Evolutionary conservation across 1,140 invertebrate genomes (phyloP), one percentile per base, ranked within the genome.

Genomic region (Sinonovacula constricta): DNA sequence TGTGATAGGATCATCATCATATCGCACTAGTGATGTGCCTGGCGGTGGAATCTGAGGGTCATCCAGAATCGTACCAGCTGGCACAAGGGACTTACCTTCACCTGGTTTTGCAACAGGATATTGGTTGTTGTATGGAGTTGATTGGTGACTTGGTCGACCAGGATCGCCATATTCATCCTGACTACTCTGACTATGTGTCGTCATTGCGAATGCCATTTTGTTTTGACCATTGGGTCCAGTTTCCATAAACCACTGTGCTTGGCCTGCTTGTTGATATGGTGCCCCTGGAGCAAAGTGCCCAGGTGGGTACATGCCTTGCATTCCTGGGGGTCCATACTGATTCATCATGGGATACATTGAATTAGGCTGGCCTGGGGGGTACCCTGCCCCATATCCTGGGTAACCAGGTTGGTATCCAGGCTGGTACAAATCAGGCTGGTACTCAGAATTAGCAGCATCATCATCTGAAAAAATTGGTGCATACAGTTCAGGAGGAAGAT

Each of bases 161-260:
- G 28, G 74, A 57, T 71, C 26, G 5, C 67, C 33, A 15, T 31
- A 24, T 3, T 33, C 34, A 28, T 49, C 49, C 31, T 24, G 26
- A 49, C 67, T 54, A 62, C 66, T 62, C 18, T 78, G 59, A 53
- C 67, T 78, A 24, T 78, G 75, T 1, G 75, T 78, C 36, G 54
- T 45, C 75, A 78, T 70, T 18, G 75, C 75, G 28, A 78, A 78
- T n/a, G 75, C 75, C 66, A 78, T 63, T 63, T 78, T 78, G 5
- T 78, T 56, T n/a, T 78, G 66, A 22, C 75, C 75, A 69, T 69
- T 70, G 15, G 75, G 75, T 36, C 53, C 53, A n/a, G 75, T 36
- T 36, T 78, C 66, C n/a, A 78, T 57, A 62, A 53, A 78, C 75
- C 75, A 78, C 31, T 69, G 66, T 15, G 75, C 75, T 15, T 78